Base-by-base conservation (phyloP, 2,888 invertebrate genomes). In the Anaspis maculata region DNA sequence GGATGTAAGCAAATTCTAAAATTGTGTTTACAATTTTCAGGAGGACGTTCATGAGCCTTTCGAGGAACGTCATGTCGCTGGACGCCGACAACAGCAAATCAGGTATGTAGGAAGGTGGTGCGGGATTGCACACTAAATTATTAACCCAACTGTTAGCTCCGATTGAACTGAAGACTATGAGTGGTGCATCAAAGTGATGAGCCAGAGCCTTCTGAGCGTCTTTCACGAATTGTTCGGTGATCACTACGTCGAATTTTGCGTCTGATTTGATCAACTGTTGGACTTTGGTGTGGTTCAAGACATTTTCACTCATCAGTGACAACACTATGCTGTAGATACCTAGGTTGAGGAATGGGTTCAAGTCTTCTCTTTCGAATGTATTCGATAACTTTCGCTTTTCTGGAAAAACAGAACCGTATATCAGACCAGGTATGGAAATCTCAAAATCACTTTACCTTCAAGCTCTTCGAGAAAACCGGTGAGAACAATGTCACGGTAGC, bases 61-160 rank as follows among this genome's bases (percentile, higher is more conserved):
- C 66, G 49, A 57, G 54, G 42, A 78, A 75, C 15, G 59, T 68
- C 54, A 71, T 69, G 3, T 36, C 38, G 7, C 16, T 26, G 13
- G 71, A 62, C 34, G 55, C 65, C 3, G 62, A 52, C 33, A 66
- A 40, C 34, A 65, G 64, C 3, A 60, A 58, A 25, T 69, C 66
- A 0, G 73, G 70, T 15, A 72, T 63, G 50, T 68, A 71, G 1
- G 73, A 67, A 47, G 65, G 66, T 1, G 70, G 68, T 1, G 60
- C 55, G 2, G 72, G 64, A 28, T 68, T 55, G 1, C 71, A 72
- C 54, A 69, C 63, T 41, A 65, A 58, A 29, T 64, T 61, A 31
- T 68, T 68, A 44, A 70, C 60, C 52, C 65, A 66, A 27, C 60
- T 56, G 40, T 61, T 62, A 28, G 66, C 62, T 7, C 66, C 67